phyloP scores from a whole-genome alignment of 2,113 vertebrate species.

The Aegotheles bennettii region DNA sequence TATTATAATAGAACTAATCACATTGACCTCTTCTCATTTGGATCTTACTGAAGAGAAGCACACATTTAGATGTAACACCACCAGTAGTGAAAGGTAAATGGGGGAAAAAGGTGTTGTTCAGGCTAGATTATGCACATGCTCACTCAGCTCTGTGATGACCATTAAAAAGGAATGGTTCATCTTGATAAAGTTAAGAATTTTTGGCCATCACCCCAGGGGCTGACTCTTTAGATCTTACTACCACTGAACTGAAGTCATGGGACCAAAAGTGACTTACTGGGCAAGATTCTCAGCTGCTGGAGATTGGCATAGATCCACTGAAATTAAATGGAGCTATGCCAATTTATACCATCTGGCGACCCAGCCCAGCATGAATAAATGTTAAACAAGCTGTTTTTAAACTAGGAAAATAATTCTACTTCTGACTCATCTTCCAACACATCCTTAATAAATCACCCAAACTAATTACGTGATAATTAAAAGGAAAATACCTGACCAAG shows the following conservation, averaged over 20 bases:
- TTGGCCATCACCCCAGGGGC: background rate
- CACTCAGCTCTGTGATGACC: background rate
- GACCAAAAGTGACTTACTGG: background rate
- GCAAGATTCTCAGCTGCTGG: slow-evolving; percentile 20
- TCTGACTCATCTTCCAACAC: background rate
- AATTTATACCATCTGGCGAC: slow-evolving; percentile 49
- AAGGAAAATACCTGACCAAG: slow-evolving; percentile 11
- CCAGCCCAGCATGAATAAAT: slow-evolving; percentile 32
- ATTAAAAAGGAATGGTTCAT: background rate
- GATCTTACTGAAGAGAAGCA: background rate
- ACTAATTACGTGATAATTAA: background rate
- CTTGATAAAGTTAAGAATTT: background rate
- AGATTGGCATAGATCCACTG: background rate
- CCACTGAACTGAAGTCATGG: background rate
- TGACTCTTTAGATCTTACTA: background rate
- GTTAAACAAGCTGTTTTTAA: slow-evolving; percentile 35
- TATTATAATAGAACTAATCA: background rate
- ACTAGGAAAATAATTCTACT: slow-evolving; percentile 17
- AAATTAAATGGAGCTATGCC: slow-evolving; percentile 32
- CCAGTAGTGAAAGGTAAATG: background rate
- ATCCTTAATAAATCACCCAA: slow-evolving; percentile 13
- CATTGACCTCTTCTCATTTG: background rate
- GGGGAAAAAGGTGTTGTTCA: background rate
- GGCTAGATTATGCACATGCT: background rate
- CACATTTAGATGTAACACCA: background rate